Evolutionary conservation across 2,797 vertebrate species (phyloP).

Genomic region (Lutjanus campechanus): DNA sequence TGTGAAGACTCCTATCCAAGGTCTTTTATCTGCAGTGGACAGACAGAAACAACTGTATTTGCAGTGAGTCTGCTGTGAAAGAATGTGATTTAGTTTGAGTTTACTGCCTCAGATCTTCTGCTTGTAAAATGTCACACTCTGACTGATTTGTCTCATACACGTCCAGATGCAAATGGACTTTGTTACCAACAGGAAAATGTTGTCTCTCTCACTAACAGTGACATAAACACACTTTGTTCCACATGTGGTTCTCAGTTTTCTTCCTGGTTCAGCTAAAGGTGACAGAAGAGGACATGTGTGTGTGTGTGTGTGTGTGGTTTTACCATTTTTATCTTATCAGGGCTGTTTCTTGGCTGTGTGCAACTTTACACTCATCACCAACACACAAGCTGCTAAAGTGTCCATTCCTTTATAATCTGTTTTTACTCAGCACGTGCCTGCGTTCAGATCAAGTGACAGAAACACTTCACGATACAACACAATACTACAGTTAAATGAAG

Average conservation of each 20-base stretch:
- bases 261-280: constrained; percentile 60
- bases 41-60: background rate
- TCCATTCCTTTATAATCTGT: constrained; percentile 1
- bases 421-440: constrained; percentile 23
- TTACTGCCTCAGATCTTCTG: background rate
- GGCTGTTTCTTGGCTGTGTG: constrained; percentile 11
- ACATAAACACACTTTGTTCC: background rate
- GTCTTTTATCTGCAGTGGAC: background rate
- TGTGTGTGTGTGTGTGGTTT: constrained; percentile 15
- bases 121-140: too few relatives aligned
- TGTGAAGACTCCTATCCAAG: background rate
- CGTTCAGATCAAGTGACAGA: constrained; percentile 24
- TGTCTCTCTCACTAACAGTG: background rate
- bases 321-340: constrained; percentile 58
- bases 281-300: constrained; percentile 38
- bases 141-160: too few relatives aligned
- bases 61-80: background rate
- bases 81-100: background rate
- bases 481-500: background rate
- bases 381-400: constrained; percentile 23
- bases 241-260: constrained; percentile 30
- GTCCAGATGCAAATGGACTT: constrained; percentile 6
- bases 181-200: constrained; percentile 9
- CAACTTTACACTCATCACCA: constrained; percentile 30
- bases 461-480: background rate